Evolutionary conservation across 2,113 vertebrate genomes (phyloP).

Genomic region (Chlorocebus sabaeus): DNA sequence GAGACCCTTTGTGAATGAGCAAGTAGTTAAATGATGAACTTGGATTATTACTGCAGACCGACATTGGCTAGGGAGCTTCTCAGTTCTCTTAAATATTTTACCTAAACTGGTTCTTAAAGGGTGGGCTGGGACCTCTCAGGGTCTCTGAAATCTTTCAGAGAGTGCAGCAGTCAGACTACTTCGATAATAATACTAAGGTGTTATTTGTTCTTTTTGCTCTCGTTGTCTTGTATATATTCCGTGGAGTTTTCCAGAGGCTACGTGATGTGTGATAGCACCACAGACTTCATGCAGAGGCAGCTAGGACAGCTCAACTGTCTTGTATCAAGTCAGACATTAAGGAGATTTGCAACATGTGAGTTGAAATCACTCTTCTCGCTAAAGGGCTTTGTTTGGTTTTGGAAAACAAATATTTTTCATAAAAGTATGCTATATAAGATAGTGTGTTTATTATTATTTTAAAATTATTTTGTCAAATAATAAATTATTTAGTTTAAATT

Average conservation of each 20-base stretch:
- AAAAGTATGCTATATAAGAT: not conserved
- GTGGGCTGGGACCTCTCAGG: not conserved
- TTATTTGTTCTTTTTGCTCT: not conserved
- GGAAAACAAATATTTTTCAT: not conserved
- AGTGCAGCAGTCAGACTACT: not conserved
- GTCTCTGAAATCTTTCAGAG: not conserved
- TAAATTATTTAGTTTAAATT: not conserved
- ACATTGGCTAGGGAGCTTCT: not conserved
- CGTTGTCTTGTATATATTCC: not conserved
- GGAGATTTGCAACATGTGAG: not conserved
- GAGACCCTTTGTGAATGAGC: not conserved
- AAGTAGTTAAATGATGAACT: not conserved
- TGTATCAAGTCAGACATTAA: not conserved
- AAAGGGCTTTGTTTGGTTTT: not conserved
- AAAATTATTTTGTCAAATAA: not conserved
- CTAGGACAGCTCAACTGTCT: rapidly evolving
- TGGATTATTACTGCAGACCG: not conserved
- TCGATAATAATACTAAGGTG: not conserved
- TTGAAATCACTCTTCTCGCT: not conserved
- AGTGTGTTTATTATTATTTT: not conserved
- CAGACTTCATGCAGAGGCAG: not conserved
- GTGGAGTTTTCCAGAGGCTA: not conserved
- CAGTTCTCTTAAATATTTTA: not conserved
- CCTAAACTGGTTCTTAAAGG: not conserved
- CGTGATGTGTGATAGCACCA: not conserved